A percentile compares a stretch with the other conserved stretches of the same genome.
Conservation (phyloP, 2,113 vertebrate species). For the Nymphicus hollandicus region DNA sequence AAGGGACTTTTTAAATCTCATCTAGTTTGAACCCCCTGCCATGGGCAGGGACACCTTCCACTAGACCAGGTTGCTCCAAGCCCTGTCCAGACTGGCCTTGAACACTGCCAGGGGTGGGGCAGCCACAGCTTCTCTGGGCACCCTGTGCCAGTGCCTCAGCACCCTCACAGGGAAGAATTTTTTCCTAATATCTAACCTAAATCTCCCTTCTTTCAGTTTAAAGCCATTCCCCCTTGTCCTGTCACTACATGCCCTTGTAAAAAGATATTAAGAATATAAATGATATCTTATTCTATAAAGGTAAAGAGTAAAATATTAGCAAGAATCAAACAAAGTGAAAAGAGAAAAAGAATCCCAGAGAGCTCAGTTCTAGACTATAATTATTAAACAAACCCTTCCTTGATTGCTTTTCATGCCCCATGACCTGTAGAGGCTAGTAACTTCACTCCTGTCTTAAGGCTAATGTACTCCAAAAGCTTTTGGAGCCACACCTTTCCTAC, state of each 20-base stretch:
- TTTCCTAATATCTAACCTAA: too few relatives aligned
- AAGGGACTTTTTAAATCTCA: not conserved
- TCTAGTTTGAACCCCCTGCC: too few relatives aligned
- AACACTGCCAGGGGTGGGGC: not conserved
- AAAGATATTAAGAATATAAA: not conserved
- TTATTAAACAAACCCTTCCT: not conserved
- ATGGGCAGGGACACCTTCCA: not conserved
- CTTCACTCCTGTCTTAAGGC: not conserved
- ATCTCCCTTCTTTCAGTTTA: too few relatives aligned
- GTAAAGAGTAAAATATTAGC: not conserved
- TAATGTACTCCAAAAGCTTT: not conserved
- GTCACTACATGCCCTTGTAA: not conserved
- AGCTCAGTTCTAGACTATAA: not conserved
- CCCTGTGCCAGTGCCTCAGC: not conserved
- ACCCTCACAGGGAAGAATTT: not conserved
- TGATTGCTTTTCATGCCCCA: fast-evolving
- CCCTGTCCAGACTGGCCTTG: not conserved
- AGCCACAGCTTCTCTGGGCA: not conserved
- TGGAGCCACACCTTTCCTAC: not conserved
- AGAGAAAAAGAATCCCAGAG: not conserved
- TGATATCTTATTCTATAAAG: not conserved
- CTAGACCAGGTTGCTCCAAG: not conserved
- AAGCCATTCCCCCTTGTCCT: too few relatives aligned
- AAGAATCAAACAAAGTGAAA: not conserved
- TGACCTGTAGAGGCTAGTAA: not conserved